Evolutionary conservation across 2,797 vertebrate species (phyloP).

Genomic region (Staurois parvus): DNA sequence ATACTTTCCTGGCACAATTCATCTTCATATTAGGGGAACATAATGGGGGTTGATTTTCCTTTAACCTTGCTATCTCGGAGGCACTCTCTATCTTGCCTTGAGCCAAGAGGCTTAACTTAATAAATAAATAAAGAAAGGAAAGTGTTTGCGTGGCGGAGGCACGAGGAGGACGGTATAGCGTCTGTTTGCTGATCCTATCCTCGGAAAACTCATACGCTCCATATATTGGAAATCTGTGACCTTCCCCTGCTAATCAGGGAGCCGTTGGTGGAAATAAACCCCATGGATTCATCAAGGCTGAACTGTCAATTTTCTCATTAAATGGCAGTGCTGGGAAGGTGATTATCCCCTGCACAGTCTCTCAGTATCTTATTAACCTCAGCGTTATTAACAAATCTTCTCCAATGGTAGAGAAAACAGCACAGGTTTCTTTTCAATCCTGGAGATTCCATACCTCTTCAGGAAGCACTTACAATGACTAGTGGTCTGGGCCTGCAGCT

Average conservation of each 20-base stretch:
- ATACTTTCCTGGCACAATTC: slow-evolving; percentile 13
- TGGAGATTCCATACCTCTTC: not conserved
- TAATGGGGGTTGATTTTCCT: slow-evolving; percentile 37
- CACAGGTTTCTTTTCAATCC: not conserved
- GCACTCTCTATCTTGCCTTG: slow-evolving; percentile 12
- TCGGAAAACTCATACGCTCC: slow-evolving; percentile 29
- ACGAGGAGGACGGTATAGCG: slow-evolving; percentile 21
- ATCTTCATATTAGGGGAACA: slow-evolving; percentile 20
- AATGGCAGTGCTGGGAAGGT: slow-evolving; percentile 46
- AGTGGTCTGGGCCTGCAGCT: not conserved
- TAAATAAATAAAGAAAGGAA: slow-evolving; percentile 41
- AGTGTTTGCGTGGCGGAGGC: slow-evolving; percentile 17
- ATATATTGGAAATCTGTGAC: slow-evolving; percentile 54
- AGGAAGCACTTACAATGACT: not conserved
- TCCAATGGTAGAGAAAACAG: slow-evolving; percentile 20
- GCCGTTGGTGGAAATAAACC: slow-evolving; percentile 47
- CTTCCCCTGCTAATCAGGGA: slow-evolving; percentile 50
- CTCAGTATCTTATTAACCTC: slow-evolving; percentile 55
- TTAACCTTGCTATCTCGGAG: slow-evolving; percentile 31
- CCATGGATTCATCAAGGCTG: slow-evolving; percentile 61
- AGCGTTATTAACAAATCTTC: slow-evolving; percentile 49
- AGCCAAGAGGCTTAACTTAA: slow-evolving; percentile 34
- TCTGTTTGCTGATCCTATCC: slow-evolving; percentile 53
- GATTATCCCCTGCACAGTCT: slow-evolving; percentile 53
- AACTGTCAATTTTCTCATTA: slow-evolving; percentile 62